Base-by-base conservation (phyloP, 2,888 invertebrate species). In the Allolobophora icterica region DNA sequence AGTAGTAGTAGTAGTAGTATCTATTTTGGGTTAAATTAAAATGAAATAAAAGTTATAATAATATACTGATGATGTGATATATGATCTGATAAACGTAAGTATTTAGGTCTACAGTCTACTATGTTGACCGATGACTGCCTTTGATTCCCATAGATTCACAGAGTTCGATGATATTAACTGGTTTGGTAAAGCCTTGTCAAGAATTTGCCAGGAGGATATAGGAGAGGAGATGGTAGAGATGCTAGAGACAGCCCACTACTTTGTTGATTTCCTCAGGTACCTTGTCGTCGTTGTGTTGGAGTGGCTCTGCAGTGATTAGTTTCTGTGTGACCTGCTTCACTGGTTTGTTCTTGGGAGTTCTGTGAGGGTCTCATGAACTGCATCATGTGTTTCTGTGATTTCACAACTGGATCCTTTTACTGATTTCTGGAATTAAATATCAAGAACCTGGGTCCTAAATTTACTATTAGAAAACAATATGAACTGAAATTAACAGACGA, bases 231-330 rank as follows among this genome's bases (percentile, higher is more conserved):
- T 94, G 97, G 90, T 92, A 0, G 87, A 40, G n/a, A 35, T 90
- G 34, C 91, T 94, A 30, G 42, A 42, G 45, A 91, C 93, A 5
- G 94, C 94, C 89, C 94, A 94, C 17, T 94, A 94, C 93, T 95
- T 98, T 95, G 97, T 98, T 0, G 97, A 98, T 95, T 98, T 98
- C 94, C 95, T 98, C 89, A 96, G 97, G 42, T 93, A 92, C 24
- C 24, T 30, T 90, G 90, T 90, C n/a, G 35, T 5, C 34, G 15
- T 52, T 52, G 52, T 5, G 24, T 52, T 19, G 52, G 17, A 11
- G 35, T 34, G 45, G 52, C 19, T 1, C 15, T 17, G 33, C 15
- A n/a, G n/a, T n/a, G n/a, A n/a, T 13, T 52, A 52, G 90, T n/a
- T 90, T 89, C 34, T 35, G 58, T 58, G 52, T 90, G 90, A 24